These are phyloP conservation scores for Channa striata DNA, from an alignment of 2,797 vertebrate genomes.

Conservation along the genomic window DNA sequence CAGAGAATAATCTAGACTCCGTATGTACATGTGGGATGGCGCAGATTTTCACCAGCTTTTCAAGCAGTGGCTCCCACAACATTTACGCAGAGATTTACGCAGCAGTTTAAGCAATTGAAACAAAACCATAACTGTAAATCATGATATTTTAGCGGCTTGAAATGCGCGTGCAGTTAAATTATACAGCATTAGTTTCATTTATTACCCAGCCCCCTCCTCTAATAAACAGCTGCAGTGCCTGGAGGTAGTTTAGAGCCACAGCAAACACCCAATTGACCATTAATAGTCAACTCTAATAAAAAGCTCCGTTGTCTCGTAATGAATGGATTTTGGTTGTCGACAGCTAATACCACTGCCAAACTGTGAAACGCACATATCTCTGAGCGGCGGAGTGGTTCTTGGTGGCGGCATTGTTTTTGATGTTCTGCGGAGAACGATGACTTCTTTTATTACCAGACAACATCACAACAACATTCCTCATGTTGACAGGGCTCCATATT, in stretches of 20 bases:
- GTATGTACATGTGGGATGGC: constrained; percentile 3
- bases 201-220: constrained; percentile 37
- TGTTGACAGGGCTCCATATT: constrained; percentile 76
- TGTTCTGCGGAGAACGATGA: constrained; percentile 67
- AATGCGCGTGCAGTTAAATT: constrained; percentile 66
- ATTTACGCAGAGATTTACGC: constrained; percentile 57
- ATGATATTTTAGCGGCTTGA: constrained; percentile 57
- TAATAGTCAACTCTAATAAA: constrained; percentile 62
- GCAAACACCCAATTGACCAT: constrained; percentile 72
- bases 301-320: constrained; percentile 65
- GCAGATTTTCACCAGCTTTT: constrained; percentile 40
- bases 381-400: constrained; percentile 26
- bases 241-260: constrained; percentile 56
- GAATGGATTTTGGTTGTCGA: constrained; percentile 43
- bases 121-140: constrained; percentile 57
- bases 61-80: constrained; percentile 33
- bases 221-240: constrained; percentile 62
- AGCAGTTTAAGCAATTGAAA: constrained; percentile 46
- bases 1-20: constrained; percentile 10
- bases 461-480: constrained; percentile 70
- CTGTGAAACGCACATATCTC: constrained; percentile 41
- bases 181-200: constrained; percentile 42
- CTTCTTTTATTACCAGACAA: constrained; percentile 75
- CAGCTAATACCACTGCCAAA: constrained; percentile 39
- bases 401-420: constrained; percentile 38